Evolutionary conservation across 2,113 vertebrate species (phyloP), one percentile per base, ranked within the genome.

Genomic region (Synodontis membranacea): DNA sequence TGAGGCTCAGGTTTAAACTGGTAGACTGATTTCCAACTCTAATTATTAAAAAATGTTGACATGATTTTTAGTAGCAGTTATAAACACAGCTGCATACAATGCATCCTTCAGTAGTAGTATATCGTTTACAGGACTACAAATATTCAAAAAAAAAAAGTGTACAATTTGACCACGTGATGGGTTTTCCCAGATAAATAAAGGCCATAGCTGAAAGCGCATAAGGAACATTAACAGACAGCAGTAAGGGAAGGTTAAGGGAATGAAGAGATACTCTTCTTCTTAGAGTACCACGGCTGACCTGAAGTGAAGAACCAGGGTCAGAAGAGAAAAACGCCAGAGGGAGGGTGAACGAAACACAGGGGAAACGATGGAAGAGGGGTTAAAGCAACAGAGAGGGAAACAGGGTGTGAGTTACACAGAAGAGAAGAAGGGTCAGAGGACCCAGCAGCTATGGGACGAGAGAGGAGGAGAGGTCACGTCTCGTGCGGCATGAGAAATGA

Each of bases 401-500:
- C 6, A 3, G 52, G 72, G 78, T 68, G 75, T 60, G 3, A 19
- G 58, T 52, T 82, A 28, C 34, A 64, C 74, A 74, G n/a, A 84
- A 80, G 82, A 79, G 82, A 81, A 54, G 81, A 42, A 17, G 34
- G 54, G 79, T 64, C 76, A 62, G 2, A 56, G 62, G 76, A 74
- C 34, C 10, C 50, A 54, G 31, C 70, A 48, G 83, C 64, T 25
- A n/a, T 17, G 34, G 39, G 44, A 86, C 37, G 25, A 46, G 80
- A 54, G 60, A 78, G 21, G 39, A 80, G 80, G 74, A 76, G 86
- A 85, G 84, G 86, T 88, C 84, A 60, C 14, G 58, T 82, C 84
- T 86, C 80, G n/a, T 37, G 81, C 56, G 84, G 60, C 48, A 28
- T 70, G 84, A 83, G 87, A 78, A 88, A 88, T 68, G 80, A 86